Evolutionary conservation across 1,140 invertebrate genomes (phyloP).

Genomic region (Carposina sasakii): DNA sequence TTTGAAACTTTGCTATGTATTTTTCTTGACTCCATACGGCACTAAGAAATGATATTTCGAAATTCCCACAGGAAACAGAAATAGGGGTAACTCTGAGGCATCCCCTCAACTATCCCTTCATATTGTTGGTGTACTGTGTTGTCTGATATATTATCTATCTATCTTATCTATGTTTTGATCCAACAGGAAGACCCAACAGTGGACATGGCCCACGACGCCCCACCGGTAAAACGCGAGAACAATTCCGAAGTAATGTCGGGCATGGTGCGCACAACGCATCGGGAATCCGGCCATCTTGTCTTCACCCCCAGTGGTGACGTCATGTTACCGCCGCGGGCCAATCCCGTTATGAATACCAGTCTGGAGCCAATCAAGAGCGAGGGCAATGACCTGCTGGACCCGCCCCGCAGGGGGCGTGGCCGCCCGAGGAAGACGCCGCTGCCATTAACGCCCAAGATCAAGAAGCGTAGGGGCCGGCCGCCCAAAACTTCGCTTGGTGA

Average conservation of each 20-base stretch:
- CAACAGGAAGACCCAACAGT: slow-evolving; percentile 61
- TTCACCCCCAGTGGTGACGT: slow-evolving; percentile 67
- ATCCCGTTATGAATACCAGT: slow-evolving; percentile 31
- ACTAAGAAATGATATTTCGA: no score
- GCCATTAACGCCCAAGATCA: slow-evolving; percentile 61
- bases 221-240: slow-evolving; percentile 45
- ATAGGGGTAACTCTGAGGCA: no score
- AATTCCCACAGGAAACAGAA: no score
- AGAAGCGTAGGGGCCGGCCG: slow-evolving; percentile 64
- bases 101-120: no score
- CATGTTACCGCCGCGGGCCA: slow-evolving; percentile 36
- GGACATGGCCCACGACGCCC: slow-evolving; percentile 44
- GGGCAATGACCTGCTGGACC: slow-evolving; percentile 34
- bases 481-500: slow-evolving; percentile 63
- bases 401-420: slow-evolving; percentile 52
- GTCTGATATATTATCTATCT: no score
- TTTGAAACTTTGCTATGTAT: no score
- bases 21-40: no score
- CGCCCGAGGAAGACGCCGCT: slow-evolving; percentile 62
- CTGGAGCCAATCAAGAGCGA: slow-evolving; percentile 37
- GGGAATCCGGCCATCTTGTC: slow-evolving; percentile 63
- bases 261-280: slow-evolving; percentile 65
- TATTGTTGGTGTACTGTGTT: no score
- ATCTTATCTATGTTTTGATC: no score
- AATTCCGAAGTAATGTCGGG: slow-evolving; percentile 63